Percentiles rank a stretch among this genome's conserved stretches.
Conservation (phyloP, 1,140 invertebrate species). For the Pinna nobilis region DNA sequence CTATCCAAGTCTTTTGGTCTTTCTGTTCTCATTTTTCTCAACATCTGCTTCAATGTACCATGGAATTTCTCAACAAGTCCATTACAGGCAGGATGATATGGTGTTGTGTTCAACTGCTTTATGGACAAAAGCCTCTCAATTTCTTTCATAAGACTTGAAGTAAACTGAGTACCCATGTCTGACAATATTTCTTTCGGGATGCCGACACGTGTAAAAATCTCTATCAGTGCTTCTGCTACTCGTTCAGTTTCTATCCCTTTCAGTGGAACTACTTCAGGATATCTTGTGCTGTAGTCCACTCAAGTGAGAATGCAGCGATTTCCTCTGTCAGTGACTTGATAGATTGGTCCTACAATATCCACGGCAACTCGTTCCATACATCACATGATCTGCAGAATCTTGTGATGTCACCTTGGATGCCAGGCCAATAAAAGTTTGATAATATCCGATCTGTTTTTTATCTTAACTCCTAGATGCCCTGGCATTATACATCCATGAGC, state of each 20-base stretch:
- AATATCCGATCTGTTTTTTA: not conserved
- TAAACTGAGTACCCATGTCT: constrained; percentile 71
- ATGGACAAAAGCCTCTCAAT: constrained; percentile 19
- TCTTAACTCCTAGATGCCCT: not conserved
- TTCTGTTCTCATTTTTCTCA: constrained; percentile 40
- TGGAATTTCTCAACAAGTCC: constrained; percentile 40
- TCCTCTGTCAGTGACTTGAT: constrained; percentile 16
- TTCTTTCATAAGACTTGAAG: constrained; percentile 33
- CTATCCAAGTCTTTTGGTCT: constrained; percentile 47
- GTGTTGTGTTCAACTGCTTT: not conserved
- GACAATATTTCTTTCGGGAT: constrained; percentile 70
- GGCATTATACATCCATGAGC: constrained; percentile 1
- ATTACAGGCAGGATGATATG: constrained; percentile 31
- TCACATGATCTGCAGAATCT: not conserved
- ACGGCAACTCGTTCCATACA: constrained; percentile 26
- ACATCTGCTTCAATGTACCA: constrained; percentile 42
- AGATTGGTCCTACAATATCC: constrained; percentile 34
- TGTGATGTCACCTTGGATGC: not conserved
- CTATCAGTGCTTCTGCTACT: constrained; percentile 33
- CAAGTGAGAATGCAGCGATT: constrained; percentile 36
- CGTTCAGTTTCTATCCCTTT: constrained; percentile 38
- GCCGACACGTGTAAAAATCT: constrained; percentile 70
- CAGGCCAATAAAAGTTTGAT: not conserved
- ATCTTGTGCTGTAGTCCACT: constrained; percentile 46
- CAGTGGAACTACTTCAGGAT: constrained; percentile 44